Evolutionary conservation across 30 jellyfish, hydroid and myxozoan species (phyloP).

Genomic region (Sanderia malayensis): DNA sequence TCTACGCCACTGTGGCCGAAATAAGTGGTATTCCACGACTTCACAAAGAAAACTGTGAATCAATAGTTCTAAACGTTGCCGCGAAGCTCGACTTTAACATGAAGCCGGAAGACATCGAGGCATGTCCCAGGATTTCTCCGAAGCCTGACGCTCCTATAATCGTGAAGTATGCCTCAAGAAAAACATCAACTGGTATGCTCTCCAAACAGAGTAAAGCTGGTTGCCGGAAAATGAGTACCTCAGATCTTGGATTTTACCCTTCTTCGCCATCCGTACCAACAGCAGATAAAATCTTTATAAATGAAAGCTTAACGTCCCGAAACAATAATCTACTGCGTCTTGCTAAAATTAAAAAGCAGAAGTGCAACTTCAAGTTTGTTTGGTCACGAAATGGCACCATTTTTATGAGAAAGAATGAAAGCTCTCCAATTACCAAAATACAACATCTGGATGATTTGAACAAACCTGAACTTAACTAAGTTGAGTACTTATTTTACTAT

Average conservation of each 20-base stretch:
- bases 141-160: not conserved
- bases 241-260: not conserved
- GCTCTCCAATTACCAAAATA: not conserved
- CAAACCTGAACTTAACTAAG: not conserved
- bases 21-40: conserved; percentile 5
- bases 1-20: too few relatives aligned
- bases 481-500: not conserved
- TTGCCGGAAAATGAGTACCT: not conserved
- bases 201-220: not conserved
- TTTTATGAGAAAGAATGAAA: not conserved
- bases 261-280: not conserved
- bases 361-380: not conserved
- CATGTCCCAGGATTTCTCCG: not conserved
- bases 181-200: not conserved
- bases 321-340: conserved; percentile 1
- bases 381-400: conserved; percentile 1
- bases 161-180: not conserved
- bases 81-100: not conserved
- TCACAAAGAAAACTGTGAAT: not conserved
- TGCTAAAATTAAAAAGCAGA: not conserved
- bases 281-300: not conserved
- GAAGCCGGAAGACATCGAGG: not conserved
- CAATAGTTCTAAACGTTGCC: conserved; percentile 5
- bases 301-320: not conserved
- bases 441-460: not conserved